phyloP scores from a whole-genome alignment of 2,797 vertebrate species.

The Pelochelys cantorii region DNA sequence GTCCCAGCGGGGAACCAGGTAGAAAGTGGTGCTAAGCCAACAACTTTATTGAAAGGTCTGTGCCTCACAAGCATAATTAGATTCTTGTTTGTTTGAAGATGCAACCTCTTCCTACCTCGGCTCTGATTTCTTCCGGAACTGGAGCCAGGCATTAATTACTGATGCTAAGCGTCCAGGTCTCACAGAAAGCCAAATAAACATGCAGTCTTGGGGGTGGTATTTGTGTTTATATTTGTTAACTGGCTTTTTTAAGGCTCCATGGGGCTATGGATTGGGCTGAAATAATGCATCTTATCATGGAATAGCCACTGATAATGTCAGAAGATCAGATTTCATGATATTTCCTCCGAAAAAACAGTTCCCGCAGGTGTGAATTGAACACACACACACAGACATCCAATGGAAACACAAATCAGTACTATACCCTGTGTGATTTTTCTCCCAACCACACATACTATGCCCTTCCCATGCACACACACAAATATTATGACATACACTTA shows the following conservation, averaged over 20 bases:
- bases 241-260: neutral
- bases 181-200: neutral
- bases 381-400: neutral
- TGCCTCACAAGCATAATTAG: neutral
- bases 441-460: neutral
- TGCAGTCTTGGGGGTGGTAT: neutral
- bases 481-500: neutral
- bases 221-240: slow-evolving; percentile 27
- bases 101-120: neutral
- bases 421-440: neutral
- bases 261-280: neutral
- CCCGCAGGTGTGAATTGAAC: rapidly evolving
- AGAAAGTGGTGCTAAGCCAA: neutral
- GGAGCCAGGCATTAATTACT: neutral
- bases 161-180: neutral
- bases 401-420: neutral
- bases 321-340: slow-evolving; percentile 1
- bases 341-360: neutral
- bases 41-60: neutral
- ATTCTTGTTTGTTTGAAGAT: slow-evolving; percentile 19
- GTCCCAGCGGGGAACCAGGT: neutral
- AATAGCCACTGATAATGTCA: neutral
- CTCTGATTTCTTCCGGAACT: neutral
- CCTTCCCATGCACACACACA: rapidly evolving
- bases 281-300: slow-evolving; percentile 5